These are phyloP conservation scores for Hemithea aestivaria DNA, from an alignment of 2,888 invertebrate genomes.

Conservation along the genomic window DNA sequence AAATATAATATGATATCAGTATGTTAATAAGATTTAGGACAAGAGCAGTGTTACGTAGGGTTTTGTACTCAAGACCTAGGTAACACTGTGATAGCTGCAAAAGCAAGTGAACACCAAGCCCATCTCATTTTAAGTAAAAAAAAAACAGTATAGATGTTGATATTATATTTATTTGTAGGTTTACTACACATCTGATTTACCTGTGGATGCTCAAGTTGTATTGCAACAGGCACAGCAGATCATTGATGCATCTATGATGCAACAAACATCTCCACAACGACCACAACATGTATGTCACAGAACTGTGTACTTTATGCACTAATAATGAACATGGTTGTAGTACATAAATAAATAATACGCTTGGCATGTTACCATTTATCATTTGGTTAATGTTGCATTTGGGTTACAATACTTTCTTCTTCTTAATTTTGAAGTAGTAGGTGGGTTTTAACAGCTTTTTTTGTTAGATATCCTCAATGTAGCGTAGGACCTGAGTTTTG, in stretches of 20 bases:
- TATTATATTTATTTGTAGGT: conserved; percentile 78
- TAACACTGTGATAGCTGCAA: no score
- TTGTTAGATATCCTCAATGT: not conserved
- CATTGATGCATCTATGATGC: conserved; percentile 77
- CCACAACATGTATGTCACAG: conserved; percentile 76
- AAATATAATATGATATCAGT: no score
- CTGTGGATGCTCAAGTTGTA: conserved; percentile 77
- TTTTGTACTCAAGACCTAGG: no score
- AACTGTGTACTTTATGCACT: conserved; percentile 49
- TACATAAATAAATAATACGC: conserved; percentile 40
- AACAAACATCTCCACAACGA: conserved; percentile 72
- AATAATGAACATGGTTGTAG: conserved; percentile 41
- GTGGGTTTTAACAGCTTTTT: conserved; percentile 1
- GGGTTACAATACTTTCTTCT: conserved; percentile 18
- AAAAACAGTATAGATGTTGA: no score
- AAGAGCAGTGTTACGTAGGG: no score
- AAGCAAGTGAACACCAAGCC: no score
- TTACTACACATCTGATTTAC: conserved; percentile 78
- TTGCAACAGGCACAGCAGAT: conserved; percentile 78
- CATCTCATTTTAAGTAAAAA: no score
- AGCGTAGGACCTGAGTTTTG: no score
- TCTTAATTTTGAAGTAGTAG: conserved; percentile 7
- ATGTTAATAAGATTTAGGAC: no score
- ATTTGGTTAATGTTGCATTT: conserved; percentile 34
- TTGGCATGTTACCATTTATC: conserved; percentile 52